phyloP scores from a whole-genome alignment of 2,888 invertebrate species.

The Drosophila antonietae region DNA sequence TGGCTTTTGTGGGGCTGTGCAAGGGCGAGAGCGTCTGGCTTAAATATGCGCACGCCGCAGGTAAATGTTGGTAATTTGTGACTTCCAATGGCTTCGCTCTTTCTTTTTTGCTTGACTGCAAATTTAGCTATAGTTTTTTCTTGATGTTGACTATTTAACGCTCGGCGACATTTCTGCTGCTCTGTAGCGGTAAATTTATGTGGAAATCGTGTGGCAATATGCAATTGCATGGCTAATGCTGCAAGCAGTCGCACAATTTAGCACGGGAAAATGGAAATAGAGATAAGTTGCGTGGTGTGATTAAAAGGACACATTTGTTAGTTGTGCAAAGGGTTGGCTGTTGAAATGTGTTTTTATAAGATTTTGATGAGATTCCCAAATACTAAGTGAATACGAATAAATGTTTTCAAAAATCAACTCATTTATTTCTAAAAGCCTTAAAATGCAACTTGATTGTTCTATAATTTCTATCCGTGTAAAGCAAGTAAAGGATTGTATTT shows the following conservation, averaged over 20 bases:
- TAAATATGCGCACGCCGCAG: constrained; percentile 69
- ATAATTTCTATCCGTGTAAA: too few relatives aligned
- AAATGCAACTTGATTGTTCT: too few relatives aligned
- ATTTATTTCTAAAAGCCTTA: neutral
- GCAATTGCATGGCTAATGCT: constrained; percentile 56
- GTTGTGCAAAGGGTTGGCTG: neutral
- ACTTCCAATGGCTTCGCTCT: constrained; percentile 46
- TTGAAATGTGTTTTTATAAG: neutral
- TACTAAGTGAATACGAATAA: neutral
- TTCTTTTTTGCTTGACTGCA: constrained; percentile 32
- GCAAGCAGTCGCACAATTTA: constrained; percentile 41
- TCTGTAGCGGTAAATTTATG: constrained; percentile 50
- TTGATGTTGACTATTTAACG: constrained; percentile 55
- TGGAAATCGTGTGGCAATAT: constrained; percentile 51
- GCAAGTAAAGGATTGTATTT: too few relatives aligned
- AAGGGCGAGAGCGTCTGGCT: constrained; percentile 40
- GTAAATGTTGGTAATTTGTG: constrained; percentile 75
- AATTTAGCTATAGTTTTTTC: constrained; percentile 10
- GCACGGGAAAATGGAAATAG: constrained; percentile 52
- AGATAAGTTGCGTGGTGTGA: constrained; percentile 25
- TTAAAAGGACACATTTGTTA: constrained; percentile 25
- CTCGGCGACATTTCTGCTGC: constrained; percentile 17
- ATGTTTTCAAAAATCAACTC: neutral
- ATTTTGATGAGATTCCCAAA: neutral
- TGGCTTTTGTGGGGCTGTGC: constrained; percentile 30